These are phyloP conservation scores for Trichogramma pretiosum DNA, from an alignment of 1,140 invertebrate genomes.

Conservation along the genomic window DNA sequence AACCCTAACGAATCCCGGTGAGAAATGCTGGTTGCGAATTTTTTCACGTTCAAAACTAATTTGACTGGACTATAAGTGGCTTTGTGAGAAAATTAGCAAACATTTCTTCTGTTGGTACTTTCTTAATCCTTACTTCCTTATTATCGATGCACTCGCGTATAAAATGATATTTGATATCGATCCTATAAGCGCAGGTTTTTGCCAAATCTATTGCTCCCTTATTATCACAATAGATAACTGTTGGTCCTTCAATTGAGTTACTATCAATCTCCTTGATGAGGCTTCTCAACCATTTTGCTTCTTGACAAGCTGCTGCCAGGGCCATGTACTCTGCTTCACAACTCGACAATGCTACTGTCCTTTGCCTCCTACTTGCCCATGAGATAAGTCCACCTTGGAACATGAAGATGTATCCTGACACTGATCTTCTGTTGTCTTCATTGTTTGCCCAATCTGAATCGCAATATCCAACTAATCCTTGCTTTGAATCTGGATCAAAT, in stretches of 20 bases:
- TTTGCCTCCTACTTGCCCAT: conserved; percentile 2
- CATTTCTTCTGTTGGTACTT: conserved; percentile 19
- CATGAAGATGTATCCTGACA: conserved; percentile 1
- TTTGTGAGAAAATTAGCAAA: conserved; percentile 25
- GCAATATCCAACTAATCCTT: neutral
- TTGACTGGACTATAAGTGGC: no score
- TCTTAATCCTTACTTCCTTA: conserved; percentile 15
- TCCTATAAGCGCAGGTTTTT: neutral
- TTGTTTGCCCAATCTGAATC: conserved; percentile 3
- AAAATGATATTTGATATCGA: neutral
- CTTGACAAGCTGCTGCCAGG: neutral
- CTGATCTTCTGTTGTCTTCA: neutral
- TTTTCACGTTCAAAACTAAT: no score
- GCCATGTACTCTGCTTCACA: neutral
- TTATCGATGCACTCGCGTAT: neutral
- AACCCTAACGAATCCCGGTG: no score
- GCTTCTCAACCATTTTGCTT: neutral
- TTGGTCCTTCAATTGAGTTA: neutral
- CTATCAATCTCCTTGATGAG: neutral
- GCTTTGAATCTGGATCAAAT: neutral
- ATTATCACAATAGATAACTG: neutral
- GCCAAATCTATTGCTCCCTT: neutral
- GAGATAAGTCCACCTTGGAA: neutral
- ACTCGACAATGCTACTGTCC: neutral
- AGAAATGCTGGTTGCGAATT: no score